Percentiles rank a stretch among this genome's conserved stretches.
Conservation (phyloP, 2,113 vertebrate species). For the Tiliqua scincoides region DNA sequence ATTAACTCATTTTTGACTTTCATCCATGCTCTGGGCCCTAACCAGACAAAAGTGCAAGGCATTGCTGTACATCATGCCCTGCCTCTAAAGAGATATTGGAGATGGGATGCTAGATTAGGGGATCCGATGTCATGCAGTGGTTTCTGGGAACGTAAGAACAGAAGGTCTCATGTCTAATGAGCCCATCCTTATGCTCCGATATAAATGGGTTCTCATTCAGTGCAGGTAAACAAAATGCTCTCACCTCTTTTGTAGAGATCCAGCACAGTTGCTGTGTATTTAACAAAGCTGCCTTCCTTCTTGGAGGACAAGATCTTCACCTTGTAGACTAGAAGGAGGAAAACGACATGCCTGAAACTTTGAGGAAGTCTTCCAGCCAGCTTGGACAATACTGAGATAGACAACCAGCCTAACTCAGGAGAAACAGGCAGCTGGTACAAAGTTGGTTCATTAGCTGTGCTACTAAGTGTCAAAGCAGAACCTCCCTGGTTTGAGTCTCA, state of each 20-base stretch:
- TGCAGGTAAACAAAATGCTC: constrained; percentile 14
- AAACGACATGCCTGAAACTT: neutral
- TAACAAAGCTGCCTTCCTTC: constrained; percentile 86
- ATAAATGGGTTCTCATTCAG: neutral
- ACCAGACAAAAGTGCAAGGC: too few relatives aligned
- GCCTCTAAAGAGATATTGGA: neutral
- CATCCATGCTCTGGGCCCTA: too few relatives aligned
- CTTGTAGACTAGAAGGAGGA: constrained; percentile 79
- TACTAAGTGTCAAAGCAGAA: too few relatives aligned
- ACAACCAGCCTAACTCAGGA: neutral
- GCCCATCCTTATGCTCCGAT: neutral
- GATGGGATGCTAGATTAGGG: neutral
- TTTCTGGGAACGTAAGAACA: too few relatives aligned
- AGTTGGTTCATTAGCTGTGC: too few relatives aligned
- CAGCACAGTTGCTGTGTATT: constrained; percentile 80
- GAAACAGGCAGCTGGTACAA: too few relatives aligned
- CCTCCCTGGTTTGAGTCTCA: too few relatives aligned
- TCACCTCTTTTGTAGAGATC: constrained; percentile 84
- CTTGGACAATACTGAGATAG: too few relatives aligned
- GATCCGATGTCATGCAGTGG: too few relatives aligned
- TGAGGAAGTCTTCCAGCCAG: neutral
- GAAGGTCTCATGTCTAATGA: neutral
- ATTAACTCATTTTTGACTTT: too few relatives aligned
- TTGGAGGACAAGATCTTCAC: constrained; percentile 76
- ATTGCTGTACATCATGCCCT: neutral